These are phyloP conservation scores for Pachyseris speciosa DNA, from an alignment of 64 coral and sea anemone genomes.

Conservation along the genomic window DNA sequence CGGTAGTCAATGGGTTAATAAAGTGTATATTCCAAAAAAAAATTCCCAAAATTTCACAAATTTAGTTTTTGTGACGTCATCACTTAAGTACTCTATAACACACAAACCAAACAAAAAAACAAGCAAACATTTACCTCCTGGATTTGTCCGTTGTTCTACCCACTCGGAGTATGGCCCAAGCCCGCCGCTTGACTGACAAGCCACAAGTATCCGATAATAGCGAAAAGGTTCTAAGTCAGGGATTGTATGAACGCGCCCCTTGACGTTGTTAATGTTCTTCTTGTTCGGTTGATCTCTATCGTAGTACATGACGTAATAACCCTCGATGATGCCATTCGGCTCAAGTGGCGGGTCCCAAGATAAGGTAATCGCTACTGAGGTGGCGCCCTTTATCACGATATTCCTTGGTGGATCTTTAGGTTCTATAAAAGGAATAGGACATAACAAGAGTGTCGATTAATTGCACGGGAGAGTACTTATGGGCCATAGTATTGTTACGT, in stretches of 20 bases:
- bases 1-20: no score
- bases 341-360: slow-evolving; percentile 58
- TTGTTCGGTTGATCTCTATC: neutral
- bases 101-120: neutral
- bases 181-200: slow-evolving; percentile 27
- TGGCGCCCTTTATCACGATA: slow-evolving; percentile 10
- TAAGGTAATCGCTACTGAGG: slow-evolving; percentile 13
- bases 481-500: neutral
- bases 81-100: no score
- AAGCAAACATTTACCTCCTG: slow-evolving; percentile 20
- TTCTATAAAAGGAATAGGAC: slow-evolving; percentile 11
- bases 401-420: slow-evolving; percentile 72
- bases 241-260: neutral
- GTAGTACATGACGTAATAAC: neutral
- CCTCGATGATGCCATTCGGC: slow-evolving; percentile 64
- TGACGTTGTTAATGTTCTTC: neutral
- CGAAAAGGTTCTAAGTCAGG: slow-evolving; percentile 17
- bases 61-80: no score
- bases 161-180: slow-evolving; percentile 9
- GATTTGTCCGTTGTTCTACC: neutral
- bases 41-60: no score
- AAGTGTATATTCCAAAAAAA: no score
- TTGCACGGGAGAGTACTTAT: neutral
- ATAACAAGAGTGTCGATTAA: neutral
- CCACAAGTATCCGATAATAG: slow-evolving; percentile 44